Conservation (phyloP, 2,888 invertebrate genomes). For the Apamea sordens region DNA sequence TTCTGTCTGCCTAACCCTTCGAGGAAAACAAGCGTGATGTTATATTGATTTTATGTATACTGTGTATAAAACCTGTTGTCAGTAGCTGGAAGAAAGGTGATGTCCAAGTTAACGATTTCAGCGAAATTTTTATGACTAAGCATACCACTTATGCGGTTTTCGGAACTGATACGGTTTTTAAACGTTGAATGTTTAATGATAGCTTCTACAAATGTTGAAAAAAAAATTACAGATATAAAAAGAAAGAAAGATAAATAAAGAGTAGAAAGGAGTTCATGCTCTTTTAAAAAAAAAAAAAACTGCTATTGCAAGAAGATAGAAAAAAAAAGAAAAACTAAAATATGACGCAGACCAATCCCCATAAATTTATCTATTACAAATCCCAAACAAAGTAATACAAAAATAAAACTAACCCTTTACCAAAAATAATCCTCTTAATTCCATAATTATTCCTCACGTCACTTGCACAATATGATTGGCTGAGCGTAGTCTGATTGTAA, state of each 20-base stretch:
- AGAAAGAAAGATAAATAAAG: too few relatives aligned
- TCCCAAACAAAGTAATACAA: slow-evolving; percentile 11
- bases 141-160: background rate
- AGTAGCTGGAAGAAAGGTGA: background rate
- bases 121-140: slow-evolving; percentile 20
- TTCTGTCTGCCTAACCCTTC: background rate
- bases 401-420: slow-evolving; percentile 44
- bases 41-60: background rate
- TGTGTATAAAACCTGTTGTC: background rate
- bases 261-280: too few relatives aligned
- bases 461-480: slow-evolving; percentile 62
- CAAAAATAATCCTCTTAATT: slow-evolving; percentile 50
- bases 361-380: background rate
- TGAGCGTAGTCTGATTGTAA: slow-evolving; percentile 72
- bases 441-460: slow-evolving; percentile 48
- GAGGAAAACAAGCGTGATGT: background rate
- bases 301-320: background rate
- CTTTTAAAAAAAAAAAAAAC: background rate
- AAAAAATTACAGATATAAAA: too few relatives aligned
- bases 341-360: background rate
- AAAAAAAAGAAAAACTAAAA: background rate
- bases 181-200: background rate
- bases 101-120: background rate
- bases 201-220: background rate
- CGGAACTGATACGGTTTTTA: background rate